Evolutionary conservation across 2,113 vertebrate genomes (phyloP).

Genomic region (Pseudorasbora parva): DNA sequence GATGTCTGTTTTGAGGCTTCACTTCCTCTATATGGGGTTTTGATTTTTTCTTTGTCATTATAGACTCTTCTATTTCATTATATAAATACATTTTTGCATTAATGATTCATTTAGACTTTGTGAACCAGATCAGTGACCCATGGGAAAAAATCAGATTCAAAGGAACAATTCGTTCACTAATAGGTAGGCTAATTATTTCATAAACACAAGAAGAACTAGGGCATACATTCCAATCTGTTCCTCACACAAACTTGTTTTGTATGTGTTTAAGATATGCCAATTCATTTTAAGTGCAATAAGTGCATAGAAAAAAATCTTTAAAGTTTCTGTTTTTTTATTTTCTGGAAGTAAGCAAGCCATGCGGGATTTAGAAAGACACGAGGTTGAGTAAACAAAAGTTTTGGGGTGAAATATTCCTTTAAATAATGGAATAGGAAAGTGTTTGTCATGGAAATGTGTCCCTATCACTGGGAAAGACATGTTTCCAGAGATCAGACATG

Average conservation of each 20-base stretch:
- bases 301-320: neutral
- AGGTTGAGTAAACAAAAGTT: neutral
- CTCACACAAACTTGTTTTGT: neutral
- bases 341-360: neutral
- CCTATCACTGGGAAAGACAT: neutral
- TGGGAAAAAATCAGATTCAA: neutral
- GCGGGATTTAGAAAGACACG: neutral
- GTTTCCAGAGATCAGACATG: too few relatives aligned
- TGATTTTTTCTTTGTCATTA: neutral
- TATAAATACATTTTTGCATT: neutral
- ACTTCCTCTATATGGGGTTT: neutral
- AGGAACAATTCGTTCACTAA: neutral
- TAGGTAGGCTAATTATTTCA: neutral
- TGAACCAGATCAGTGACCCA: neutral
- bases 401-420: neutral
- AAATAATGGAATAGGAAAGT: neutral
- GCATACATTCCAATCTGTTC: neutral
- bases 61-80: neutral
- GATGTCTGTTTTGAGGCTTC: neutral
- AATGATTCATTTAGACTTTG: neutral
- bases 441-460: neutral
- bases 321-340: neutral
- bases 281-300: neutral
- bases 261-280: neutral
- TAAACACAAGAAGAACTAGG: neutral